Conservation (phyloP, 2,797 vertebrate species). For the Danio choprae region DNA sequence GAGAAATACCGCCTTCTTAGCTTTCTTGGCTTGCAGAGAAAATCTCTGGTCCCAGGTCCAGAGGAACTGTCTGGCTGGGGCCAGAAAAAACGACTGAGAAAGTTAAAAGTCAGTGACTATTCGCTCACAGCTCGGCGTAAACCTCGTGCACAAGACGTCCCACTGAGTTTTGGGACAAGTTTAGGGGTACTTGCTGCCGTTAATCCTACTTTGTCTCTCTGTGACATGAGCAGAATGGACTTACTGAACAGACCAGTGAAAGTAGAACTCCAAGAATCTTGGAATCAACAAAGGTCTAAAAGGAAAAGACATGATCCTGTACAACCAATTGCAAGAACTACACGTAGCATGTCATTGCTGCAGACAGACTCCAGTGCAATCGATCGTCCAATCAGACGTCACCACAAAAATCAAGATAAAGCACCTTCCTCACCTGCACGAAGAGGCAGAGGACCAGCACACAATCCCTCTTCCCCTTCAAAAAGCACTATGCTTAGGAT, state of each 20-base stretch:
- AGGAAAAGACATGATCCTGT: slow-evolving; percentile 52
- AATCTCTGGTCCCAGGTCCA: slow-evolving; percentile 77
- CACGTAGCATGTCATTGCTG: slow-evolving; percentile 73
- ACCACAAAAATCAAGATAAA: slow-evolving; percentile 42
- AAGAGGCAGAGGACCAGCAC: slow-evolving; percentile 37
- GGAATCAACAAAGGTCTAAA: slow-evolving; percentile 59
- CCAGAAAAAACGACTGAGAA: slow-evolving; percentile 83
- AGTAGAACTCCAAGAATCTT: slow-evolving; percentile 61
- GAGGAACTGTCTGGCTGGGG: slow-evolving; percentile 83
- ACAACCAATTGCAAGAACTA: slow-evolving; percentile 71
- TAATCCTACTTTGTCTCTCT: slow-evolving; percentile 73
- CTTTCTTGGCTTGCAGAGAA: slow-evolving; percentile 82
- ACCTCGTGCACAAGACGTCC: slow-evolving; percentile 66
- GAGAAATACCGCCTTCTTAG: slow-evolving; percentile 84
- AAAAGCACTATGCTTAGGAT: slow-evolving; percentile 66
- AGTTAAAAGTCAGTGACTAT: slow-evolving; percentile 83
- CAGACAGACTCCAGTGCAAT: slow-evolving; percentile 32
- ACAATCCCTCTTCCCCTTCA: slow-evolving; percentile 49
- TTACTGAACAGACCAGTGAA: slow-evolving; percentile 72
- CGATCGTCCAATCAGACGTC: slow-evolving; percentile 31
- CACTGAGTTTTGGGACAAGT: slow-evolving; percentile 50
- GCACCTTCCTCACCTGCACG: slow-evolving; percentile 59
- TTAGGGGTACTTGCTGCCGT: slow-evolving; percentile 53
- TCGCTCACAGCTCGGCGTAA: slow-evolving; percentile 79
- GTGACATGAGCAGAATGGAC: slow-evolving; percentile 71